Percentiles rank a stretch among this genome's conserved stretches.
These are phyloP conservation scores for Spondyliosoma cantharus DNA, from an alignment of 2,797 vertebrate genomes.

Conservation along the genomic window DNA sequence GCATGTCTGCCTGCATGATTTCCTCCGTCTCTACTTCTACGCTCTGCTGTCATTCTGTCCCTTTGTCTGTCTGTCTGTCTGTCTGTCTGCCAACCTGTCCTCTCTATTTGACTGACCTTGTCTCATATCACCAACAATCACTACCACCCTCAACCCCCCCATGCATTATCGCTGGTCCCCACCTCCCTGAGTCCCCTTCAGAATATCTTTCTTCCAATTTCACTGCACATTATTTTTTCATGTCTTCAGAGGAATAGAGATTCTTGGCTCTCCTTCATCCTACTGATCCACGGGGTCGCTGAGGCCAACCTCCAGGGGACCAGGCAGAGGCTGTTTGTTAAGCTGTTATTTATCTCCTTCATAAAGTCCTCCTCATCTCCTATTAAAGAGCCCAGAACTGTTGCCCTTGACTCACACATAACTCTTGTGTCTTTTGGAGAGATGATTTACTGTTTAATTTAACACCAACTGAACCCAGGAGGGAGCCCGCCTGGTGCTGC, in stretches of 20 bases:
- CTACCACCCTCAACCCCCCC: conserved; percentile 38
- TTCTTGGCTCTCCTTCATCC: conserved; percentile 75
- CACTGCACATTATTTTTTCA: conserved; percentile 73
- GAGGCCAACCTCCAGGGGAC: conserved; percentile 72
- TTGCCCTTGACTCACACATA: conserved; percentile 82
- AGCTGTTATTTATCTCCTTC: conserved; percentile 83
- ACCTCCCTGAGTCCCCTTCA: conserved; percentile 54
- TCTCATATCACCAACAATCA: conserved; percentile 61
- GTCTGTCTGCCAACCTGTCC: conserved; percentile 43
- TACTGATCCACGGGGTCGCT: conserved; percentile 69
- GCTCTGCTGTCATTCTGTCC: conserved; percentile 31
- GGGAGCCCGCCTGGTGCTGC: conserved; percentile 63
- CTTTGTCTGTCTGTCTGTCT: conserved; percentile 49
- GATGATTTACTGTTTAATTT: conserved; percentile 82
- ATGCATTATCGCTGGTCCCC: conserved; percentile 61
- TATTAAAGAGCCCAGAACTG: conserved; percentile 79
- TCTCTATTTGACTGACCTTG: conserved; percentile 67
- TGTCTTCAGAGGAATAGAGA: conserved; percentile 72
- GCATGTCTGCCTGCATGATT: conserved; percentile 12
- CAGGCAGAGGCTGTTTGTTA: conserved; percentile 79
- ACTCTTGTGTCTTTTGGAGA: conserved; percentile 79
- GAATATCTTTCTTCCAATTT: conserved; percentile 69
- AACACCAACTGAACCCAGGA: conserved; percentile 72
- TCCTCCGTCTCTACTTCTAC: conserved; percentile 23
- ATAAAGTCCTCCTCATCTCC: conserved; percentile 82